A percentile compares a stretch with the other conserved stretches of the same genome.
phyloP scores from a whole-genome alignment of 2,888 invertebrate species.

The Deladenus siricidicola region DNA sequence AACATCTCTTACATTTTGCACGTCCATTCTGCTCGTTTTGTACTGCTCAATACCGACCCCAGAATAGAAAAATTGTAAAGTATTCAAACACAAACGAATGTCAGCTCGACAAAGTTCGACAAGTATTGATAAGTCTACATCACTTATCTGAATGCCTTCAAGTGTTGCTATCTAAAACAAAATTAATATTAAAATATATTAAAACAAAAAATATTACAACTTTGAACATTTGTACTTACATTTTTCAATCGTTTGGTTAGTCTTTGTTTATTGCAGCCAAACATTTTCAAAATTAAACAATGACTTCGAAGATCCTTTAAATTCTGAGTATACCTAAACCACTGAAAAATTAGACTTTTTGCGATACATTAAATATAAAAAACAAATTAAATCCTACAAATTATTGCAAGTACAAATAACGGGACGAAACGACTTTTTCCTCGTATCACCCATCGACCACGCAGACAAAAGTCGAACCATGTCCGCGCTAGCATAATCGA shows the following conservation, averaged over 20 bases:
- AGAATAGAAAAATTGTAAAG: conserved; percentile 63
- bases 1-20: background rate
- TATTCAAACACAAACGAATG: conserved; percentile 80
- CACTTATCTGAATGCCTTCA: background rate
- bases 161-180: conserved; percentile 7
- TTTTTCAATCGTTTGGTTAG: background rate
- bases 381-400: conserved; percentile 63
- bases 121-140: conserved; percentile 63
- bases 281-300: conserved; percentile 66
- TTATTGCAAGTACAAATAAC: conserved; percentile 97
- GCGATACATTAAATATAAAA: background rate
- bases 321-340: conserved; percentile 62
- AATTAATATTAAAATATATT: background rate
- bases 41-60: too few species aligned
- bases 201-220: background rate
- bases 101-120: conserved; percentile 79
- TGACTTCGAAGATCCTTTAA: conserved; percentile 71
- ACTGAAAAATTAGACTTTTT: background rate
- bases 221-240: background rate
- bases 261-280: conserved; percentile 34
- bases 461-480: conserved; percentile 27
- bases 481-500: conserved; percentile 82
- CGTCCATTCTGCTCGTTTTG: too few species aligned
- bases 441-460: conserved; percentile 28
- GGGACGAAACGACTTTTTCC: conserved; percentile 61